Conservation (phyloP, 2,113 vertebrate species). For the Sapayoa aenigma region DNA sequence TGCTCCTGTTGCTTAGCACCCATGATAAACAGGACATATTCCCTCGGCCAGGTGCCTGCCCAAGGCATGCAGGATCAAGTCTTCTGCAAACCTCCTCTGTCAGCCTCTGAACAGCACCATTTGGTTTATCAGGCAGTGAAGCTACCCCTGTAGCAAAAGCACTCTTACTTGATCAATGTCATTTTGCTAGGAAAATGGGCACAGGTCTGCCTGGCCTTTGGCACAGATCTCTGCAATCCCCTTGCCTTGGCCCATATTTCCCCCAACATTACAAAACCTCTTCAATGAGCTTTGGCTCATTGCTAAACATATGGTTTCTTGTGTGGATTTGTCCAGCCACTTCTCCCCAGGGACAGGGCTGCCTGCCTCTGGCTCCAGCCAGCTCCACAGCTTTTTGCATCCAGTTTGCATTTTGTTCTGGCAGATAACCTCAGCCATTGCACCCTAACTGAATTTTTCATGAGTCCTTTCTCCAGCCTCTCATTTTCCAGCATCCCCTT, state of each 20-base stretch:
- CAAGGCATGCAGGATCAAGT: conserved; percentile 15
- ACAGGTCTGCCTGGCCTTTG: not conserved
- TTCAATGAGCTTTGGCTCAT: not conserved
- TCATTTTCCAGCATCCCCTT: conserved; percentile 22
- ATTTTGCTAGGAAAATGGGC: not conserved
- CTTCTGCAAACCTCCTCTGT: not conserved
- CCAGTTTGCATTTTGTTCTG: not conserved
- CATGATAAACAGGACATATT: not conserved
- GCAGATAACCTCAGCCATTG: not conserved
- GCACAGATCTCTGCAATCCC: not conserved
- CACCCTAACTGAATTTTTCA: not conserved
- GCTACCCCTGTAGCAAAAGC: not conserved
- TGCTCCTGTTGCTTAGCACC: not conserved
- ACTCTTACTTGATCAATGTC: not conserved
- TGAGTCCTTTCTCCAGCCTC: not conserved
- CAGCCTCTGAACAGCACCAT: not conserved
- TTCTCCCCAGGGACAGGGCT: not conserved
- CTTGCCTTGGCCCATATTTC: not conserved
- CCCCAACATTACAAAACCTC: not conserved
- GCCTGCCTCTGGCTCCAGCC: not conserved
- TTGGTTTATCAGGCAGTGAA: not conserved
- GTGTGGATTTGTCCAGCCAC: not conserved
- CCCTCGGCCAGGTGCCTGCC: not conserved
- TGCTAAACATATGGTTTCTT: not conserved
- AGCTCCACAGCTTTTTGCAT: not conserved